Evolutionary conservation across 2,113 vertebrate genomes (phyloP).

Genomic region (Gnathonemus echidnorhynchus): DNA sequence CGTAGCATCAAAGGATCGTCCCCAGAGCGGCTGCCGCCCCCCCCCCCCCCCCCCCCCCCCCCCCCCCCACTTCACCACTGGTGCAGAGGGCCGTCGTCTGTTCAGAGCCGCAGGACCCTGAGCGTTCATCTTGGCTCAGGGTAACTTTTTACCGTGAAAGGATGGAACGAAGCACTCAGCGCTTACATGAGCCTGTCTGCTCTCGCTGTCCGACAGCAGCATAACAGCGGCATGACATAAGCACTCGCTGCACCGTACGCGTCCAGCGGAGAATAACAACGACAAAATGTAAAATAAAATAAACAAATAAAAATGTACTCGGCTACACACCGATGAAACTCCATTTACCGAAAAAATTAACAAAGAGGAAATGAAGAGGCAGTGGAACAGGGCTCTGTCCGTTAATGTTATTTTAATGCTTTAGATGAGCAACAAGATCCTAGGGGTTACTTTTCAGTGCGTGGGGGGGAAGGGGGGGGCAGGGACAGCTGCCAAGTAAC

Average conservation of each 20-base stretch:
- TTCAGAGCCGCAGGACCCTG: not conserved
- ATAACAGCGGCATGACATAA: constrained; percentile 58
- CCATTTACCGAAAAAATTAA: constrained; percentile 28
- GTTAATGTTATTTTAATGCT: constrained; percentile 9
- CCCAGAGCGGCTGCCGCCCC: not conserved
- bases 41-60: not conserved
- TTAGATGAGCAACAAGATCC: not conserved
- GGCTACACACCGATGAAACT: constrained; percentile 28
- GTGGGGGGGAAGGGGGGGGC: not conserved
- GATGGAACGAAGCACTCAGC: constrained; percentile 30
- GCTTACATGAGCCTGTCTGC: not conserved
- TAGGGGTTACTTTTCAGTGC: not conserved
- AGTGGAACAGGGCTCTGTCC: not conserved
- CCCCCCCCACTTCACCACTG: not conserved
- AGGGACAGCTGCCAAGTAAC: not conserved
- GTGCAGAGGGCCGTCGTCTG: not conserved
- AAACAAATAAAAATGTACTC: constrained; percentile 35
- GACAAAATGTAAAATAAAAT: not conserved
- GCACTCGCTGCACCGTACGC: constrained; percentile 51
- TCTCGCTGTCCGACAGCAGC: constrained; percentile 30
- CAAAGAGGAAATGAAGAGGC: not conserved
- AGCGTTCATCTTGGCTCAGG: not conserved
- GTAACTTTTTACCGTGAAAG: constrained; percentile 5
- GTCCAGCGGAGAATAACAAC: constrained; percentile 44
- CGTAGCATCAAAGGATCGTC: not conserved